Conservation (phyloP, 2,888 invertebrate species). For the Eupithecia tripunctaria region DNA sequence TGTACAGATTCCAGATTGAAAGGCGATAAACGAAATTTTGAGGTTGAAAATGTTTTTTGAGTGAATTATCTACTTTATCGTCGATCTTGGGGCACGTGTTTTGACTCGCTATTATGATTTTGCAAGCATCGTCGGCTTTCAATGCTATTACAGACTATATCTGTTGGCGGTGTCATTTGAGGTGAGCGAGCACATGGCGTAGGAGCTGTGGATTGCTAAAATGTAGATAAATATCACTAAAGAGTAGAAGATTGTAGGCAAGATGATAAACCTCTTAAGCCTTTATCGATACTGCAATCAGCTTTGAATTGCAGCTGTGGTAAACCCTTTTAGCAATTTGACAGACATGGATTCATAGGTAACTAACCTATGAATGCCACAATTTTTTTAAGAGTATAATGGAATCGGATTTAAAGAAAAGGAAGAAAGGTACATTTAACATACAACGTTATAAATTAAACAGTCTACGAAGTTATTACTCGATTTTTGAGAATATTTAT, state of each 20-base stretch:
- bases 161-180: constrained; percentile 54
- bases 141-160: constrained; percentile 65
- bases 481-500: neutral
- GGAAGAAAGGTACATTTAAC: too few relatives aligned
- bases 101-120: constrained; percentile 70
- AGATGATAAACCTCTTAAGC: constrained; percentile 2
- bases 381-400: neutral
- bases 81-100: constrained; percentile 73
- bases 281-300: neutral
- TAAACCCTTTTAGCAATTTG: constrained; percentile 11
- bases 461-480: neutral
- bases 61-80: constrained; percentile 69
- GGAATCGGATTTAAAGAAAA: neutral
- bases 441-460: neutral
- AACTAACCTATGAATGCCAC: neutral
- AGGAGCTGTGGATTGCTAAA: constrained; percentile 41
- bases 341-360: neutral
- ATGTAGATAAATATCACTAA: constrained; percentile 26
- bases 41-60: constrained; percentile 71
- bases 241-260: neutral
- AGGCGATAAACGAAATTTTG: constrained; percentile 79
- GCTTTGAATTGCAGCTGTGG: constrained; percentile 14
- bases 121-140: constrained; percentile 60
- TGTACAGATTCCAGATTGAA: constrained; percentile 79
- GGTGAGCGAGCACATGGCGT: constrained; percentile 51